Base-by-base conservation (phyloP, 2,888 invertebrate genomes). In the Apamea crenata region DNA sequence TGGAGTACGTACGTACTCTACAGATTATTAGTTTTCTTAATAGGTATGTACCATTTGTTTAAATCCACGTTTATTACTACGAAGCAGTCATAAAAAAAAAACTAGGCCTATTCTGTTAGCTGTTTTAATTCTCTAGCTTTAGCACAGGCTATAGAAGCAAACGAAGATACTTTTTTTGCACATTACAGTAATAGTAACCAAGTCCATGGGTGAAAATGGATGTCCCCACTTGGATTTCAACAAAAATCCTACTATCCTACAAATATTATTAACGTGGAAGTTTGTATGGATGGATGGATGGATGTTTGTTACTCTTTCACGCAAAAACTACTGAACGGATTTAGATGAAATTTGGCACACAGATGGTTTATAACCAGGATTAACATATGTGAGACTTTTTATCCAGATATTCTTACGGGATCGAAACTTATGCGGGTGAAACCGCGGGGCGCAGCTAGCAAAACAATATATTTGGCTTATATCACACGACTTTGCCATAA, bases 401-500 rank as follows among this genome's bases (percentile, higher is more conserved):
- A 36, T 36, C 36, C 36, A 4, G 36, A 36, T 36, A 36, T 36
- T 36, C 36, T 5, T 5, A 36, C 36, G 36, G 36, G 36, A 5
- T 36, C 36, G 36, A 36, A 36, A 36, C 36, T 36, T 36, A 36
- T 5, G 36, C 36, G 36, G 5, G 36, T 36, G 36, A 36, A 36
- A 36, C 36, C 36, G 36, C 36, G 36, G 36, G 36, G 36, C 36
- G 36, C 5, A 36, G 36, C 5, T 36, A 36, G 36, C 32, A 61
- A 53, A n/a, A 10, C 18, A 18, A 29, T 65, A 29, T 67, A 47
- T 53, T 36, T 61, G 18, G 7, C 25, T 25, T 12, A 40, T 29
- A 47, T 63, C n/a, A 65, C 8, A 61, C 40, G 53, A 40, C 53
- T 69, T 79, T 68, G 53, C 53, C 53, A 76, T 79, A 66, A 83